Conservation (phyloP, 2,888 invertebrate genomes). For the Drepanosiphum platanoidis region DNA sequence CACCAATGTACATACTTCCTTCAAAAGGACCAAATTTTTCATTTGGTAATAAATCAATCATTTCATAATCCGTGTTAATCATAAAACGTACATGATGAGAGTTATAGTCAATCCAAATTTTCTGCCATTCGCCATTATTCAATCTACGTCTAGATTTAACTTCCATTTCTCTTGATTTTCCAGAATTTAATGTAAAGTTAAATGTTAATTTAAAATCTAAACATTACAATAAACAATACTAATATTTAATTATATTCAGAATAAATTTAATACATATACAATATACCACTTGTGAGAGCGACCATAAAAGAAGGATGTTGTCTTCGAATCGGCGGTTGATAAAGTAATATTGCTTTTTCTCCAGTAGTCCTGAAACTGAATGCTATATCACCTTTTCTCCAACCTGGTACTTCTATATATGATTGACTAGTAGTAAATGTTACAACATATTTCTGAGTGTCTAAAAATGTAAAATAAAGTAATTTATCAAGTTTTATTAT, state of each 20-base stretch:
- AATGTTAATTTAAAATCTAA: slow-evolving; percentile 86
- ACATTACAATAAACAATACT: slow-evolving; percentile 62
- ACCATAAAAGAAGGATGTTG: slow-evolving; percentile 94
- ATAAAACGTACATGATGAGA: slow-evolving; percentile 92
- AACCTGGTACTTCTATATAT: slow-evolving; percentile 91
- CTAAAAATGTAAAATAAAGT: slow-evolving; percentile 69
- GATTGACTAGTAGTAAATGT: slow-evolving; percentile 93
- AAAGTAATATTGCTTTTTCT: slow-evolving; percentile 86
- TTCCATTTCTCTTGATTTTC: slow-evolving; percentile 81
- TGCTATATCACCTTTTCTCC: slow-evolving; percentile 91
- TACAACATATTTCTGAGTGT: slow-evolving; percentile 91
- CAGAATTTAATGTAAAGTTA: slow-evolving; percentile 88
- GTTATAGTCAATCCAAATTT: slow-evolving; percentile 94
- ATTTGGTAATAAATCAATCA: slow-evolving; percentile 84
- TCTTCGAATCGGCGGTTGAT: slow-evolving; percentile 88
- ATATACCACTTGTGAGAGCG: slow-evolving; percentile 81
- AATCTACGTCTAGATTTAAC: slow-evolving; percentile 84
- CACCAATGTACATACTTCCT: slow-evolving; percentile 93
- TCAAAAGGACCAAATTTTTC: slow-evolving; percentile 93
- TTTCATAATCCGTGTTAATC: slow-evolving; percentile 89
- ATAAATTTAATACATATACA: background rate
- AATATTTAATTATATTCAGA: slow-evolving; percentile 6
- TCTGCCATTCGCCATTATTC: slow-evolving; percentile 95
- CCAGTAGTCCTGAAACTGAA: slow-evolving; percentile 94
- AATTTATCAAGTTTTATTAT: slow-evolving; percentile 40